These are phyloP conservation scores for Oryctolagus cuniculus DNA, from an alignment of 2,113 vertebrate genomes.

Conservation along the genomic window DNA sequence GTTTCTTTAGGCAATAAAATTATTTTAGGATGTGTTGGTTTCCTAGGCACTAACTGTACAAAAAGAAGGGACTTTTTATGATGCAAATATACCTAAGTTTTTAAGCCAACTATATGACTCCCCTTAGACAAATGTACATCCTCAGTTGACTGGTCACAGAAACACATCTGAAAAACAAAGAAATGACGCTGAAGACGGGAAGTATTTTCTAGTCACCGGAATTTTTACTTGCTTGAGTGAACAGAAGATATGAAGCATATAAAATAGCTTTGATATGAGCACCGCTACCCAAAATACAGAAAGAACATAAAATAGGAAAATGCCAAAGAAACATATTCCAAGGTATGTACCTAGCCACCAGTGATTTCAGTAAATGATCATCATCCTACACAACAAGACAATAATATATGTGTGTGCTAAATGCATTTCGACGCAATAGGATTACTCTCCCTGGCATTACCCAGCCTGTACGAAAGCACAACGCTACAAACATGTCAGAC, in stretches of 20 bases:
- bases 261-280: background rate
- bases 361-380: constrained; percentile 24
- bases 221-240: constrained; percentile 43
- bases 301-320: constrained; percentile 3
- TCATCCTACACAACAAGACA: background rate
- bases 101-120: background rate
- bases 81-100: background rate
- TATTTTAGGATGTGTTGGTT: background rate
- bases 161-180: background rate
- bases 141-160: background rate
- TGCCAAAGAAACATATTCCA: background rate
- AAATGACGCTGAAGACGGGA: constrained; percentile 44
- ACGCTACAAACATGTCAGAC: constrained; percentile 34
- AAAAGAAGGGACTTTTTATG: background rate
- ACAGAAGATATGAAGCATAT: background rate
- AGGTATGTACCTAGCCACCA: background rate
- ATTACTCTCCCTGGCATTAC: constrained; percentile 4
- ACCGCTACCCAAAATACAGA: background rate
- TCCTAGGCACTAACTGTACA: background rate
- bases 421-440: background rate
- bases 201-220: background rate
- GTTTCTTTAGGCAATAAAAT: background rate
- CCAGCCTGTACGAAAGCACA: constrained; percentile 2
- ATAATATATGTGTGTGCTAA: background rate
- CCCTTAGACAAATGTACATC: background rate